Evolutionary conservation across 2,797 vertebrate species (phyloP).

Genomic region (Helarctos malayanus): DNA sequence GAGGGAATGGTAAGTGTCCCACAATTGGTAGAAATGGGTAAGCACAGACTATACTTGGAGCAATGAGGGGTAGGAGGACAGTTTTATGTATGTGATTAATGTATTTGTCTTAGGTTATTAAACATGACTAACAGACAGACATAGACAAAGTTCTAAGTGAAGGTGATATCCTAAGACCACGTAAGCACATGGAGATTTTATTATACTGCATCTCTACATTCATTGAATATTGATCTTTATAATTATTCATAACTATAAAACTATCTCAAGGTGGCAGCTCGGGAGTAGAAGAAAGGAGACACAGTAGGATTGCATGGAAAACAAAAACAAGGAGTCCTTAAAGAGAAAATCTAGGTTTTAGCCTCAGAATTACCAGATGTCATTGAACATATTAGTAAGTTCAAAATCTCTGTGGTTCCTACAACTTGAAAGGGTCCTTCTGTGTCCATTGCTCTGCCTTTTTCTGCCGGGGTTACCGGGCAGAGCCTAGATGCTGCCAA

Average conservation of each 20-base stretch:
- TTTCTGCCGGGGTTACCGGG: background rate
- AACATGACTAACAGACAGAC: background rate
- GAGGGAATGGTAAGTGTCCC: background rate
- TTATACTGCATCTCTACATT: background rate
- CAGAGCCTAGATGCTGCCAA: background rate
- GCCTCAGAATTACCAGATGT: background rate
- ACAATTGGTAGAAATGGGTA: background rate
- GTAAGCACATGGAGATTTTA: background rate
- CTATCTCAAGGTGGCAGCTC: background rate
- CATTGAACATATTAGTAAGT: background rate
- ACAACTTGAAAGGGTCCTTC: background rate
- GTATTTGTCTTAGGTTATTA: background rate
- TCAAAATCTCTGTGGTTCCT: background rate
- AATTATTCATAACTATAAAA: background rate
- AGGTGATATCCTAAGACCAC: background rate
- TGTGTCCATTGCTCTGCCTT: background rate
- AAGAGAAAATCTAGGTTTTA: background rate
- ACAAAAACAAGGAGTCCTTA: background rate
- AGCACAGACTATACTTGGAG: background rate
- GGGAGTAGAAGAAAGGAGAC: background rate
- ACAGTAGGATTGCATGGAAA: background rate
- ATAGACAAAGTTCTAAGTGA: background rate
- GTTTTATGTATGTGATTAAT: background rate
- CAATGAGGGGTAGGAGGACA: fast-evolving
- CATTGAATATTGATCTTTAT: background rate